Evolutionary conservation across 2,888 invertebrate species (phyloP).

Genomic region (Unio delphinus): DNA sequence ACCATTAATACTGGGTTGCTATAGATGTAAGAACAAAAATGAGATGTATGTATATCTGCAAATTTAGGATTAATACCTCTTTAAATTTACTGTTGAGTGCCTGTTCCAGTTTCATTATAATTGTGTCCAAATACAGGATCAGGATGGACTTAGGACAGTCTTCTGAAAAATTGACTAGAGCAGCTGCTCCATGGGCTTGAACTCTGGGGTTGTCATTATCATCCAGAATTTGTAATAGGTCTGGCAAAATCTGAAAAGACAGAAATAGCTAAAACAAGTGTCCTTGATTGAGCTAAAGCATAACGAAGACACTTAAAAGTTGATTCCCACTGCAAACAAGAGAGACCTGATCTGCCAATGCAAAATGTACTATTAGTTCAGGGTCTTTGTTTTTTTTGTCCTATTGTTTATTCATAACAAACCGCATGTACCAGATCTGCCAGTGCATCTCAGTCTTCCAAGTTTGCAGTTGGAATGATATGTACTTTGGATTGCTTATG

Average conservation of each 20-base stretch:
- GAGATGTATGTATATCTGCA: neutral
- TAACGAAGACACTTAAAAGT: neutral
- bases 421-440: too few species aligned
- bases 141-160: conserved; percentile 97
- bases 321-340: neutral
- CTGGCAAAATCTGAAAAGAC: conserved; percentile 81
- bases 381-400: too few species aligned
- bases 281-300: neutral
- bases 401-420: too few species aligned
- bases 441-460: too few species aligned
- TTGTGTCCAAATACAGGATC: conserved; percentile 88
- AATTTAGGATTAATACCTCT: conserved; percentile 76
- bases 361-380: too few species aligned
- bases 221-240: conserved; percentile 88
- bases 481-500: too few species aligned
- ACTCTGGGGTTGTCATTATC: conserved; percentile 94
- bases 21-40: too few species aligned
- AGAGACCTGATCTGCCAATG: too few species aligned
- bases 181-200: conserved; percentile 91
- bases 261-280: neutral
- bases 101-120: conserved; percentile 86
- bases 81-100: conserved; percentile 92
- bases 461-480: too few species aligned
- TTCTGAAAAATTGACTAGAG: conserved; percentile 98
- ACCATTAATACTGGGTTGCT: too few species aligned